Percentiles rank a stretch among this genome's conserved stretches.
phyloP scores from a whole-genome alignment of 2,113 vertebrate genomes.

The Trematocara marginatum region DNA sequence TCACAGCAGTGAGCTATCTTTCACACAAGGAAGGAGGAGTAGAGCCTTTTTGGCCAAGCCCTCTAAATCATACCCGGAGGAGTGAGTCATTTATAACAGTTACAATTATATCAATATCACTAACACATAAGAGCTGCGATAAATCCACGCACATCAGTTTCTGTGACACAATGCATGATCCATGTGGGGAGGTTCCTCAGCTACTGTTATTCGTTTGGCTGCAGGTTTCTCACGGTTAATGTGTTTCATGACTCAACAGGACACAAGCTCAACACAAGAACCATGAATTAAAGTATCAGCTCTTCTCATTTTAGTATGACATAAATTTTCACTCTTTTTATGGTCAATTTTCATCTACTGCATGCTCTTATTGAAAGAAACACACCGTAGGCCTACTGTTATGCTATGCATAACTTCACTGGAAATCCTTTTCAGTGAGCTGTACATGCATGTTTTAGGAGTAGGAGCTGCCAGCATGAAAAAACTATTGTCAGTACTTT shows the following conservation, averaged over 20 bases:
- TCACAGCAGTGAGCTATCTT: conserved; percentile 72
- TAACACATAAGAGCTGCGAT: conserved; percentile 67
- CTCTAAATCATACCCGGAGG: conserved; percentile 59
- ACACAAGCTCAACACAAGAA: background rate
- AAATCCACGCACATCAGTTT: conserved; percentile 61
- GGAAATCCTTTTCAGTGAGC: background rate
- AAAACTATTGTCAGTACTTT: background rate
- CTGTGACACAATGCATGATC: conserved; percentile 52
- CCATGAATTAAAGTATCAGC: background rate
- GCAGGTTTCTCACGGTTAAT: background rate
- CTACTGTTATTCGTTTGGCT: conserved; percentile 22
- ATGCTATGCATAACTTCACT: background rate
- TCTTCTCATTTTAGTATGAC: background rate
- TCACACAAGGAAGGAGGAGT: conserved; percentile 64
- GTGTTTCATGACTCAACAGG: conserved; percentile 25
- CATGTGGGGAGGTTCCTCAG: conserved; percentile 26
- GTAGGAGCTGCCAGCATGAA: background rate
- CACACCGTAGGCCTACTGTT: background rate
- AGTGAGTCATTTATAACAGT: conserved; percentile 65
- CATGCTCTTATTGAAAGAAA: background rate
- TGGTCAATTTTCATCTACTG: background rate
- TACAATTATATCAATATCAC: conserved; percentile 72
- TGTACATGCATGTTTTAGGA: background rate
- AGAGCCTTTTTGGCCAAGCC: conserved; percentile 55
- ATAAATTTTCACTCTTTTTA: background rate